Evolutionary conservation across 2,113 vertebrate genomes (phyloP), one percentile per base, ranked within the genome.

Genomic region (Pogona vitticeps): DNA sequence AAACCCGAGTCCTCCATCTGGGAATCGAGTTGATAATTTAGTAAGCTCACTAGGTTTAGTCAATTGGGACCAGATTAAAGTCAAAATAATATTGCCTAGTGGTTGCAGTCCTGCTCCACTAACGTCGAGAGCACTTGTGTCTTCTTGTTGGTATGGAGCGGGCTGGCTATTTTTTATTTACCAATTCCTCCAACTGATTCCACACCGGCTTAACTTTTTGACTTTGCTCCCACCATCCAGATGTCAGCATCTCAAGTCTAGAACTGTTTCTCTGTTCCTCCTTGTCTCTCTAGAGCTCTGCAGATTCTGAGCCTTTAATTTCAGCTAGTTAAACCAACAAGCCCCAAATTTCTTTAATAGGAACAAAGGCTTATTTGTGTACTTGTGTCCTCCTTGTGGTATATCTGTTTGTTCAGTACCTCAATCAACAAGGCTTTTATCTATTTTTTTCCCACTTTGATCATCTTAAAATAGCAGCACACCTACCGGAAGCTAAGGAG

Each of bases 401-500:
- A 3, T 52, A 4, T n/a, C 23, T 33, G 68, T 73, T 72, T 68
- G 0, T 65, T 86, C 72, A 88, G 10, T 3, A 5, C 77, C 84
- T 6, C 75, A 83, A 86, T 88, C 82, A 28, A 85, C 77, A 80
- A 52, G 67, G 10, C 2, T 85, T 87, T 85, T 81, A 65, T 88
- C 63, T 80, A 75, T 59, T 26, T 23, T 85, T 83, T 61, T 61
- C 33, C 21, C 13, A 15, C 46, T 84, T 36, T 92, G 81, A 81
- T 85, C 87, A 76, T 42, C 56, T 15, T 81, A 89, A 83, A 2
- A 28, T 78, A 88, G 23, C 80, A 86, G 59, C 36, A 28, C 21
- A 79, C 7, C 52, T 91, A 82, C 52, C 84, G 56, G 75, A 78
- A 87, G n/a, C 79, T 20, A 73, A 72, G 84, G 83, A 89, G 70